A percentile compares a stretch with the other conserved stretches of the same genome.
Evolutionary conservation across 2,797 vertebrate species (phyloP).

Genomic region (Limnodromus scolopaceus): DNA sequence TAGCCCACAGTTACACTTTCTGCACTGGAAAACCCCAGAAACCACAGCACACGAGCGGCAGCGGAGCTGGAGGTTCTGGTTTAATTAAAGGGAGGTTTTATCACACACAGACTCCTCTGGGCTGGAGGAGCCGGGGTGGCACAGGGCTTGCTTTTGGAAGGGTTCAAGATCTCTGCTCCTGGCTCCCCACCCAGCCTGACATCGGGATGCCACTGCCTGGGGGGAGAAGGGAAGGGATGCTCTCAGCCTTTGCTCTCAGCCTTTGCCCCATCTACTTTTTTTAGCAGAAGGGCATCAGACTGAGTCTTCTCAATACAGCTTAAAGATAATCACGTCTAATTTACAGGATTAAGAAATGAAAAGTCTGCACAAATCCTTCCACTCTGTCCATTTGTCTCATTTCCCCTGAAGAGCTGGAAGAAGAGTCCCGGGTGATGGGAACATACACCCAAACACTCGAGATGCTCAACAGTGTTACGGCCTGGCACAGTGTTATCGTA

Average conservation of each 20-base stretch:
- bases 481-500: not conserved
- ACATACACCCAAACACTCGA: not conserved
- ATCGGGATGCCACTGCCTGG: not conserved
- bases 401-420: not conserved
- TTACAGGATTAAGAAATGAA: not conserved
- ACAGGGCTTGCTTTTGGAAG: not conserved
- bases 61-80: not conserved
- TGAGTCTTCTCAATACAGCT: not conserved
- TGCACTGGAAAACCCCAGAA: conserved; percentile 51
- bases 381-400: not conserved
- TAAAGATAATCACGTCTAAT: not conserved
- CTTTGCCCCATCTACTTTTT: not conserved
- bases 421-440: not conserved
- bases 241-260: not conserved
- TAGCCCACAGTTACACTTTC: conserved; percentile 29
- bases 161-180: not conserved
- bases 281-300: not conserved
- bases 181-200: not conserved
- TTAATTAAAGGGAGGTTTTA: not conserved
- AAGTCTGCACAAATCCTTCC: not conserved
- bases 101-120: not conserved
- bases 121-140: not conserved
- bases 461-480: not conserved
- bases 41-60: conserved; percentile 12
- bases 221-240: not conserved